Conservation (phyloP, 2,797 vertebrate genomes). For the Darevskia mixta region DNA sequence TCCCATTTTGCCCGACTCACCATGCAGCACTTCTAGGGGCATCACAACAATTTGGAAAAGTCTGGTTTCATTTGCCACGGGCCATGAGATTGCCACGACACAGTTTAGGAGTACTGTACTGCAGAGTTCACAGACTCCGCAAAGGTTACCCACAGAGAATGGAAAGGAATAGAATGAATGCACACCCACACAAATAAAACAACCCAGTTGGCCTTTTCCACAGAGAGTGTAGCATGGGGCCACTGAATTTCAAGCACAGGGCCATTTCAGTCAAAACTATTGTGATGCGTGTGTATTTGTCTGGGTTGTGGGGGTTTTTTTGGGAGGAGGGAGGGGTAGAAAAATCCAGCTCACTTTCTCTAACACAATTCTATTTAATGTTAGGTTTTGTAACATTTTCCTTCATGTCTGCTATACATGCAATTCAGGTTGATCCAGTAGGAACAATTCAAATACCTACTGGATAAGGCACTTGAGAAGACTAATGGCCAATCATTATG, state of each 20-base stretch:
- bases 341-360: neutral
- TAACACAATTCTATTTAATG: slow-evolving; percentile 33
- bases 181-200: neutral
- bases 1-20: too few relatives aligned
- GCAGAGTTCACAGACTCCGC: neutral
- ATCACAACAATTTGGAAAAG: neutral
- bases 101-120: neutral
- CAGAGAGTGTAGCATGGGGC: neutral
- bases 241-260: neutral
- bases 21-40: neutral
- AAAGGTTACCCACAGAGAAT: neutral
- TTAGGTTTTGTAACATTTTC: slow-evolving; percentile 39
- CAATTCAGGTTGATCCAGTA: neutral
- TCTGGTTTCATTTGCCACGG: neutral
- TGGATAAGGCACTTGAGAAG: slow-evolving; percentile 43
- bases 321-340: too few relatives aligned
- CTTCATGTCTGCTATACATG: neutral
- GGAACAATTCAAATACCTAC: slow-evolving; percentile 29
- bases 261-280: slow-evolving; percentile 13
- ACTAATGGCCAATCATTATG: slow-evolving; percentile 44
- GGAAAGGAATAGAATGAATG: neutral
- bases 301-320: neutral
- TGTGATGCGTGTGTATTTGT: neutral
- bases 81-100: neutral
- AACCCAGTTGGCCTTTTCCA: neutral